Evolutionary conservation across 2,888 invertebrate species (phyloP), one percentile per base, ranked within the genome.

Genomic region (Ornithoptera priamus): DNA sequence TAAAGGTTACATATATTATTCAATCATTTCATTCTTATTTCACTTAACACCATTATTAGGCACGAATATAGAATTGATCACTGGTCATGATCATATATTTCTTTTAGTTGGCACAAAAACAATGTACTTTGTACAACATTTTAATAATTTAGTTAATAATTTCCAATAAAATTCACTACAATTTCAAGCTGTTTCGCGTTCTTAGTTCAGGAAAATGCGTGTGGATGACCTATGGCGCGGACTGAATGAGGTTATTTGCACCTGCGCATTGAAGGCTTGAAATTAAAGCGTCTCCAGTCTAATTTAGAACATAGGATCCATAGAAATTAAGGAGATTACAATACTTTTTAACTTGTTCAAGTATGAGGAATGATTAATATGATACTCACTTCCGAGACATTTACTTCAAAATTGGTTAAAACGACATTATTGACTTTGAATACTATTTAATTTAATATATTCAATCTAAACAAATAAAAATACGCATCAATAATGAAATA

Each of bases 231-330:
- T 77, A 79, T 89, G 88, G 89, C 86, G 89, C 90, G 90, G 88
- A 89, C 86, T 85, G 84, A 86, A 85, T 86, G 87, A 89, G 89
- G 89, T 90, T 90, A 88, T 86, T 88, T 86, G 87, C 86, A 86
- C 92, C 83, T 92, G 92, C 92, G 92, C 91, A 88, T 74, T 79
- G 75, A 75, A 72, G 72, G 22, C 22, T 39, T 67, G 62, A 59
- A 59, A 50, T 62, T 42, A 46, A 50, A 30, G 62, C 39, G n/a
- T 53, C n/a, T 53, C 7, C 6, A 53, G 53, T 18, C 7, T 12
- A 53, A 6, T 18, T 53, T 53, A 53, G 50, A 50, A 53, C 18
- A 18, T 53, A n/a, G 1, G n/a, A 53, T 53, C 18, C 53, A 53
- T 53, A n/a, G n/a, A 53, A 53, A 53, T 53, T 18, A 4, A n/a